These are phyloP conservation scores for Thaleichthys pacificus DNA, from an alignment of 2,797 vertebrate genomes.

Conservation along the genomic window DNA sequence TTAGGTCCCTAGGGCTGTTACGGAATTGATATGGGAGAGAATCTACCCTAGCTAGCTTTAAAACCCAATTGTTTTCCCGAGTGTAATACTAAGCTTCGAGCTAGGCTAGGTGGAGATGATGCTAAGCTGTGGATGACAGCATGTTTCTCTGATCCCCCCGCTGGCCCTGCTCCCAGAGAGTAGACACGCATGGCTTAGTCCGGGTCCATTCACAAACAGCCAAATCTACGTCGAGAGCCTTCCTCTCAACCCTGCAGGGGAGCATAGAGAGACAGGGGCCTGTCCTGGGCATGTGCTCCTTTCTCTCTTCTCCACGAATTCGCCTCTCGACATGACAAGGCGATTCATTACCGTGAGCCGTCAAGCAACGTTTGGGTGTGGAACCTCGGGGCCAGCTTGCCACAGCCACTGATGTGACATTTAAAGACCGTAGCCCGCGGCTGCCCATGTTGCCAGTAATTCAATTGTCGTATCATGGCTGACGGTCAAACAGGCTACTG, in stretches of 20 bases:
- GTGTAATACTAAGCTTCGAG: neutral
- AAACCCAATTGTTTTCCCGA: neutral
- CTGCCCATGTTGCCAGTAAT: slow-evolving; percentile 3
- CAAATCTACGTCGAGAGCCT: neutral
- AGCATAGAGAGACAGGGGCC: neutral
- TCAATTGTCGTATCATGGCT: neutral
- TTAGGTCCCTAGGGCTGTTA: too few species aligned
- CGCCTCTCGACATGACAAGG: neutral
- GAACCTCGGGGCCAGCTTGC: neutral
- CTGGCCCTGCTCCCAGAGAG: slow-evolving; percentile 52
- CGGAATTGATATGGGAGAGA: neutral
- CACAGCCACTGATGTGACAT: neutral
- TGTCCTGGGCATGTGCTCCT: neutral
- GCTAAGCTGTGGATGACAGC: slow-evolving; percentile 44
- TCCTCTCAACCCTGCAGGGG: slow-evolving; percentile 26
- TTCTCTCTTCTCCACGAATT: neutral
- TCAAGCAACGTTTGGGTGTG: neutral
- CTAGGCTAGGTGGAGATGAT: slow-evolving; percentile 28
- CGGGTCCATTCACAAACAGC: slow-evolving; percentile 54
- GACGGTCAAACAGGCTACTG: neutral
- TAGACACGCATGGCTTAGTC: slow-evolving; percentile 30
- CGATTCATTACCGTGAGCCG: too few species aligned
- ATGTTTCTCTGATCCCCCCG: slow-evolving; percentile 49
- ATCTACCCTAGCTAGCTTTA: neutral
- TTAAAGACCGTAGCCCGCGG: neutral